These are phyloP conservation scores for Ichneumoninae sp. DNA, from an alignment of 2,888 invertebrate species.

Conservation along the genomic window DNA sequence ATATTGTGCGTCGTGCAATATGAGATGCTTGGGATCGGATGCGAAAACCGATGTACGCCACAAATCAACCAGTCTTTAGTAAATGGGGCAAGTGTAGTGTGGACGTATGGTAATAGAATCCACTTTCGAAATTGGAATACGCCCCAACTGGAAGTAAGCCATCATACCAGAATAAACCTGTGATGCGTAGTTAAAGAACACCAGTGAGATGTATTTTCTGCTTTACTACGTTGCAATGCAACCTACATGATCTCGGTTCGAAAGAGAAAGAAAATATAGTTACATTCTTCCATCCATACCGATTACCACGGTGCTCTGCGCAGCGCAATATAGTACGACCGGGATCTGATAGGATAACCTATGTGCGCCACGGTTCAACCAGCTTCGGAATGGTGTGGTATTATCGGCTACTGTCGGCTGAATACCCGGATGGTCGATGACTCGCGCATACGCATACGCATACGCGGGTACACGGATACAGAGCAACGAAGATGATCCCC, in stretches of 20 bases:
- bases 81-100: background rate
- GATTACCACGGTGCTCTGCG: background rate
- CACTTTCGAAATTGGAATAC: too few species aligned
- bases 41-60: background rate
- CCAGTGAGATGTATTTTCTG: background rate
- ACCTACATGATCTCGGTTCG: too few species aligned
- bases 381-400: constrained; percentile 5
- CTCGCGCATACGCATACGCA: background rate
- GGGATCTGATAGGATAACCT: background rate
- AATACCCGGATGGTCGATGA: background rate
- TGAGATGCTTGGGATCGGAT: background rate
- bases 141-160: constrained; percentile 2
- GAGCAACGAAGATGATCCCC: background rate
- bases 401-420: background rate
- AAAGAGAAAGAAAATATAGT: background rate
- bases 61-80: background rate
- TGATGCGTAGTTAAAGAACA: constrained; percentile 15
- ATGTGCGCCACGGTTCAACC: background rate
- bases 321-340: background rate
- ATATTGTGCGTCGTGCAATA: too few species aligned
- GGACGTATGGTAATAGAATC: background rate
- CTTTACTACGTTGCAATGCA: background rate
- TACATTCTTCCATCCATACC: background rate
- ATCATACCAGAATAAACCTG: constrained; percentile 40
- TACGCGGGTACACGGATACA: background rate